Percentiles rank a stretch among this genome's conserved stretches.
These are phyloP conservation scores for Heliornis fulica DNA, from an alignment of 2,113 vertebrate genomes.

Conservation along the genomic window DNA sequence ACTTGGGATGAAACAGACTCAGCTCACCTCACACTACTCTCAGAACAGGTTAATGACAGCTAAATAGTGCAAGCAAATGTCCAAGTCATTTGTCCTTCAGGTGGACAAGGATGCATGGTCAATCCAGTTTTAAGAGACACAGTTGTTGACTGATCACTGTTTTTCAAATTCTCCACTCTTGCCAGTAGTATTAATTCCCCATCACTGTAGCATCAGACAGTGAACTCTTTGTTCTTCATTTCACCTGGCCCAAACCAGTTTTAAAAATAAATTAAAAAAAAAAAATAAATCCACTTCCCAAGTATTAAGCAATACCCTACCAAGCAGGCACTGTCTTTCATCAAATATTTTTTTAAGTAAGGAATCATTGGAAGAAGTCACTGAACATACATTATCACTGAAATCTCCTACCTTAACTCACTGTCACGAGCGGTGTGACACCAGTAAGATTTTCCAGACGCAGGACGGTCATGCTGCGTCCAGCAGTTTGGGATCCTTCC, in stretches of 20 bases:
- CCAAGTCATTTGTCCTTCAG: background rate
- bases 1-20: background rate
- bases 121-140: background rate
- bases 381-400: fast-evolving
- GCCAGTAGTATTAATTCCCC: background rate
- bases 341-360: background rate
- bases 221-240: background rate
- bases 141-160: background rate
- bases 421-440: background rate
- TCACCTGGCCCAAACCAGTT: background rate
- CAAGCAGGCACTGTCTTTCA: background rate
- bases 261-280: background rate
- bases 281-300: background rate
- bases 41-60: background rate
- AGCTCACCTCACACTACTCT: background rate
- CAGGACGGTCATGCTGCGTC: background rate
- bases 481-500: background rate
- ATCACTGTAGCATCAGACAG: background rate
- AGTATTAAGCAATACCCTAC: background rate
- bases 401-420: slow-evolving; percentile 65
- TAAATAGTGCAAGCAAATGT: background rate
- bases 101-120: background rate
- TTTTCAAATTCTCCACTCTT: background rate
- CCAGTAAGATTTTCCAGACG: background rate
- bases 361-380: background rate